Conservation (phyloP, 2,113 vertebrate genomes). For the Hemichromis elongatus region DNA sequence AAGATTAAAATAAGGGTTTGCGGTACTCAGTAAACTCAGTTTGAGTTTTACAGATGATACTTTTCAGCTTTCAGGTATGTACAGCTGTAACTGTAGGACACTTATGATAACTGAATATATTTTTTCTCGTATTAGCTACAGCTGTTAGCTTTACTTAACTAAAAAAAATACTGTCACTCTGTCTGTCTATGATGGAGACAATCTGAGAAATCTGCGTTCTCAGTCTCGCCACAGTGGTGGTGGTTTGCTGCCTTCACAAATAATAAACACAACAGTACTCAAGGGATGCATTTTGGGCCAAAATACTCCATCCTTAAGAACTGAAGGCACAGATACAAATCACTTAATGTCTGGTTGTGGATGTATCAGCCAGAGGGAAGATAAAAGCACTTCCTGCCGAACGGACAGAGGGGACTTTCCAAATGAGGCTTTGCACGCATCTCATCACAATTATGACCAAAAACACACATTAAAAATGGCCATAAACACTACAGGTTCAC, state of each 20-base stretch:
- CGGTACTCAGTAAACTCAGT: too few relatives aligned
- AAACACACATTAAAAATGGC: not conserved
- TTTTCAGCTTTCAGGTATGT: not conserved
- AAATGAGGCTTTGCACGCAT: not conserved
- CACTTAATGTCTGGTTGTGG: constrained; percentile 18
- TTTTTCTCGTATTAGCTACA: rapidly evolving
- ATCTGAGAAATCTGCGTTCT: not conserved
- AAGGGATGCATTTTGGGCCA: not conserved
- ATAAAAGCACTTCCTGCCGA: constrained; percentile 37
- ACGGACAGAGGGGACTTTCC: constrained; percentile 51
- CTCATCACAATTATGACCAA: not conserved
- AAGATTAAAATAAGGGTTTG: not conserved
- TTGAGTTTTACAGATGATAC: not conserved
- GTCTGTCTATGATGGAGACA: not conserved
- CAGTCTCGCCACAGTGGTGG: not conserved
- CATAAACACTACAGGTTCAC: not conserved
- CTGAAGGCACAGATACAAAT: constrained; percentile 40
- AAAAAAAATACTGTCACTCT: not conserved
- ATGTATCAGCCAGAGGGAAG: constrained; percentile 5
- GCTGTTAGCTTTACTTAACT: not conserved
- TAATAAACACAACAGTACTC: constrained; percentile 30
- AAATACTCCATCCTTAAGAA: constrained; percentile 16
- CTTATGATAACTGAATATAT: not conserved
- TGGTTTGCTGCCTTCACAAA: not conserved
- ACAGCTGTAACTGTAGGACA: not conserved